phyloP scores from a whole-genome alignment of 2,113 vertebrate genomes.

The Scophthalmus maximus region DNA sequence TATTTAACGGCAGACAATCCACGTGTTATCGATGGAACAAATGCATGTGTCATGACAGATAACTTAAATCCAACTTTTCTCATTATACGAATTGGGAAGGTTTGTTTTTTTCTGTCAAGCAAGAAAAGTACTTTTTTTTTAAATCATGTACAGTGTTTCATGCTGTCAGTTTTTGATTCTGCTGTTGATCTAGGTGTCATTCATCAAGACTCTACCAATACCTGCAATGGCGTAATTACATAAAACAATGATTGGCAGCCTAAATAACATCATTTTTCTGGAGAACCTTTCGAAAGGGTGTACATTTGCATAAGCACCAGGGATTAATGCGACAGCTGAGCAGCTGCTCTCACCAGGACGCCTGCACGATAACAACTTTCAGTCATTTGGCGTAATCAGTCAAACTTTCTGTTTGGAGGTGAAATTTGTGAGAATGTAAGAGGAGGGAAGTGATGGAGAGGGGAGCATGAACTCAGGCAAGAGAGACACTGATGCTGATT shows the following conservation, averaged over 20 bases:
- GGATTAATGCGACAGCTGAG: constrained; percentile 74
- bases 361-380: constrained; percentile 70
- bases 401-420: constrained; percentile 72
- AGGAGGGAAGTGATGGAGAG: constrained; percentile 21
- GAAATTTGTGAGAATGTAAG: constrained; percentile 52
- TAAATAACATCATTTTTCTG: constrained; percentile 78
- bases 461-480: constrained; percentile 14
- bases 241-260: constrained; percentile 84
- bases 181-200: constrained; percentile 56
- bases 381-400: constrained; percentile 84
- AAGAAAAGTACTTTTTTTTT: constrained; percentile 47
- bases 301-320: constrained; percentile 83
- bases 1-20: constrained; percentile 29
- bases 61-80: constrained; percentile 16
- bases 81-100: background rate
- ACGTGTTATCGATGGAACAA: background rate
- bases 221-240: constrained; percentile 65
- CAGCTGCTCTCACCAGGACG: constrained; percentile 82
- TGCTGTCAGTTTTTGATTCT: constrained; percentile 39
- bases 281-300: constrained; percentile 81
- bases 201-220: constrained; percentile 67
- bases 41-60: background rate
- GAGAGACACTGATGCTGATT: background rate
- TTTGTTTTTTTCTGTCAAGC: constrained; percentile 10
- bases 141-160: background rate